Base-by-base conservation (phyloP, 1,140 invertebrate species). In the Trinorchestia longiramus region DNA sequence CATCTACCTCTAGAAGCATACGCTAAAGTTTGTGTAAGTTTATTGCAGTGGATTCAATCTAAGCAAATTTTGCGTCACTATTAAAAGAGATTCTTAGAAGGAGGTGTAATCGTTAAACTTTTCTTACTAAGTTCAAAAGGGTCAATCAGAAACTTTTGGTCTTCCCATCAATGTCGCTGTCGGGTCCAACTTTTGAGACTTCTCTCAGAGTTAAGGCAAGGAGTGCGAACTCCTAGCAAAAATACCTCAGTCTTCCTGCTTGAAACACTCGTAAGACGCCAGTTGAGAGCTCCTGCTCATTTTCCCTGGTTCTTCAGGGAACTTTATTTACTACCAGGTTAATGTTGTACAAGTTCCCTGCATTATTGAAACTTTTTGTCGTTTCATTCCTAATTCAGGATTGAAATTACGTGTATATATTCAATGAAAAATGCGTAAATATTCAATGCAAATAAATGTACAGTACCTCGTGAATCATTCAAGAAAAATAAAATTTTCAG, bases 81-180 rank as follows among this genome's bases (percentile, higher is more conserved):
- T 77, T 36, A 77, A 77, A 77, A 77, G 62, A 28, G 62, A 36
- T 36, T 77, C 62, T 77, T 77, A 3, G 11, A 28, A 36, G 62
- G 28, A 77, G 62, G 62, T 77, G 62, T 77, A 77, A 77, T 77
- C 62, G 62, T 77, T 36, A 28, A 77, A 77, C 62, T 77, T 77
- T 77, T 77, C 62, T 77, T 77, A 77, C 11, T 77, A 77, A 77
- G 62, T 77, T 77, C 62, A 77, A 77, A 77, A 77, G 62, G 62
- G 62, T 77, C 62, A 77, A 77, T 77, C 62, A 77, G 62, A 77
- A 77, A 77, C 62, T 77, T 77, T 77, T 77, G 62, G 62, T 77
- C 62, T 77, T 77, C 36, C 62, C 62, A 77, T 77, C 62, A 77
- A 77, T 77, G 62, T 77, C 62, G 62, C 62, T 77, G 62, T 77